phyloP scores from a whole-genome alignment of 1,140 invertebrate genomes.

The Melipona quadrifasciata region DNA sequence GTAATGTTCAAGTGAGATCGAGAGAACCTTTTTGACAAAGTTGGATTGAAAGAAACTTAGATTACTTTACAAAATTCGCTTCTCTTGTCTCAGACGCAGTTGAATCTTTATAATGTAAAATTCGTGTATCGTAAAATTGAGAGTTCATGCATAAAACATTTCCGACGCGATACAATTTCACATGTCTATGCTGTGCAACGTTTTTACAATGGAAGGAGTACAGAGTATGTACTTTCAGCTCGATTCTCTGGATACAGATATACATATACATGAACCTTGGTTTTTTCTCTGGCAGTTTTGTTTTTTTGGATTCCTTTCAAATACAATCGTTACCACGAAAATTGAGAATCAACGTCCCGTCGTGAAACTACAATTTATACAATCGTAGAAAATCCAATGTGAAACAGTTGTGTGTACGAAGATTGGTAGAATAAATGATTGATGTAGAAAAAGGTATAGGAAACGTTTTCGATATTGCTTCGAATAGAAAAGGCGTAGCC shows the following conservation, averaged over 20 bases:
- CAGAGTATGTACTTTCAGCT: not conserved
- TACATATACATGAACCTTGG: constrained; percentile 1
- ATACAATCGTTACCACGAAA: not conserved
- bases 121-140: not conserved
- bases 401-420: not conserved
- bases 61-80: not conserved
- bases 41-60: too few relatives aligned
- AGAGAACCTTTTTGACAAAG: not conserved
- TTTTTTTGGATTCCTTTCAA: not conserved
- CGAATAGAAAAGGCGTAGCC: not conserved
- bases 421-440: not conserved
- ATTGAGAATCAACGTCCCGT: not conserved
- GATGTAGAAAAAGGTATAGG: constrained; percentile 32
- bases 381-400: not conserved
- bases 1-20: not conserved
- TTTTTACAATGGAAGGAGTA: constrained; percentile 36
- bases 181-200: not conserved
- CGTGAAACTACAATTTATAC: not conserved
- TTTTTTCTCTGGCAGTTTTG: constrained; percentile 48
- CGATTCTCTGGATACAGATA: not conserved
- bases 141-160: not conserved
- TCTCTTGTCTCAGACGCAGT: not conserved
- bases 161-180: constrained; percentile 1
- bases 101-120: not conserved
- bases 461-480: not conserved